A percentile compares a stretch with the other conserved stretches of the same genome.
Evolutionary conservation across 2,888 invertebrate species (phyloP).

Genomic region (Glyphotaelius pellucidus): DNA sequence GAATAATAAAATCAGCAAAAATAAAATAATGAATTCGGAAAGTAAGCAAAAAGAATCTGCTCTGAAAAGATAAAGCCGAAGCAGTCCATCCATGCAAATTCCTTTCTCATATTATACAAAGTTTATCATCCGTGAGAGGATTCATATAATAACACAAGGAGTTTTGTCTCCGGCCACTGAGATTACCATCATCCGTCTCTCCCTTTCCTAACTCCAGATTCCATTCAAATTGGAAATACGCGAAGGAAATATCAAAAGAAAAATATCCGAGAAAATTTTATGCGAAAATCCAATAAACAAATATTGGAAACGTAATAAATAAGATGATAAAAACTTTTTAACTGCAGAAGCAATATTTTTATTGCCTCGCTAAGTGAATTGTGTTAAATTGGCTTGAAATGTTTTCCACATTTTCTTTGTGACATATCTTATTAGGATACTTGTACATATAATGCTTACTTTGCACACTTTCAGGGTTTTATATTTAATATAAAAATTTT

Average conservation of each 20-base stretch:
- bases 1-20: background rate
- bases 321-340: slow-evolving; percentile 66
- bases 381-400: slow-evolving; percentile 50
- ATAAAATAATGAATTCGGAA: background rate
- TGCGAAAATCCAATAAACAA: slow-evolving; percentile 61
- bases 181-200: slow-evolving; percentile 51
- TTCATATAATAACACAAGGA: slow-evolving; percentile 63
- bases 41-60: background rate
- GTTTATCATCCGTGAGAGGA: slow-evolving; percentile 65
- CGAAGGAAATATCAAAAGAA: slow-evolving; percentile 53
- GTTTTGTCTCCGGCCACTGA: slow-evolving; percentile 58
- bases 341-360: slow-evolving; percentile 64
- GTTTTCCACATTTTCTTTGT: slow-evolving; percentile 7
- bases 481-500: background rate
- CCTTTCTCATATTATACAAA: slow-evolving; percentile 61
- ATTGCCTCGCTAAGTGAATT: slow-evolving; percentile 62
- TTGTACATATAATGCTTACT: background rate
- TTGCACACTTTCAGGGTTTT: background rate
- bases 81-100: slow-evolving; percentile 59
- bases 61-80: slow-evolving; percentile 9
- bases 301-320: slow-evolving; percentile 64
- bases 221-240: slow-evolving; percentile 2
- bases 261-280: slow-evolving; percentile 48
- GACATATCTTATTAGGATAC: background rate
- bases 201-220: background rate